A percentile compares a stretch with the other conserved stretches of the same genome.
phyloP scores from a whole-genome alignment of 2,888 invertebrate species.

The Cephus pulcher region DNA sequence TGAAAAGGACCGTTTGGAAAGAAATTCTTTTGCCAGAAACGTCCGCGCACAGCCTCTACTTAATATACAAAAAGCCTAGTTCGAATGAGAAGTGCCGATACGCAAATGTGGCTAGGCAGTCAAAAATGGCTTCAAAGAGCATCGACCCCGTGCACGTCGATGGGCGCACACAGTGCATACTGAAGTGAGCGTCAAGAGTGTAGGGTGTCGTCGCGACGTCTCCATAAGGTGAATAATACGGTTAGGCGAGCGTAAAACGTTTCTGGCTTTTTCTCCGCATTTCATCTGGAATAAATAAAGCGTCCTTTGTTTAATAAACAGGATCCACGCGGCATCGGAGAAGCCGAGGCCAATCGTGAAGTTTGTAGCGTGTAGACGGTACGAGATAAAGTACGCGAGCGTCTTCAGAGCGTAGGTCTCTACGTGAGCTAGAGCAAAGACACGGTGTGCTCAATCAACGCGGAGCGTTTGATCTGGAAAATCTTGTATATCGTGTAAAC shows the following conservation, averaged over 20 bases:
- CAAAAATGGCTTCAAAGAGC: neutral
- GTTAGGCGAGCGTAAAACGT: constrained; percentile 22
- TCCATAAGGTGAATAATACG: constrained; percentile 10
- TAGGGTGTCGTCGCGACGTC: neutral
- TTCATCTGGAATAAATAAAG: constrained; percentile 26
- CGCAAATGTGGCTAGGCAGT: neutral
- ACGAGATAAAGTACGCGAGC: too few species aligned
- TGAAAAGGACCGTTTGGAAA: neutral
- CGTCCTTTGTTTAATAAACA: constrained; percentile 47
- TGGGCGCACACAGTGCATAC: neutral
- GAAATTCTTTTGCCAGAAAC: neutral
- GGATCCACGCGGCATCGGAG: constrained; percentile 13
- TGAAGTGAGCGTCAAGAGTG: neutral
- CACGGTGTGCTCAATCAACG: neutral
- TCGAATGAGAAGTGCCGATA: neutral
- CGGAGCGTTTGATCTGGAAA: constrained; percentile 14
- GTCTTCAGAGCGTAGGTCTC: too few species aligned
- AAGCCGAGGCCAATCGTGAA: constrained; percentile 22
- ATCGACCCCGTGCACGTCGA: neutral
- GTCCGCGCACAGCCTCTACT: neutral
- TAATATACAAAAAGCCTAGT: neutral
- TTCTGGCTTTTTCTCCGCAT: constrained; percentile 31
- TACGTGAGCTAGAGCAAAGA: neutral
- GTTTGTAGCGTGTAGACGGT: constrained; percentile 12
- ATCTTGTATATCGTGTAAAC: constrained; percentile 10